phyloP scores from a whole-genome alignment of 2,113 vertebrate species.

The Melanotaenia duboulayi region DNA sequence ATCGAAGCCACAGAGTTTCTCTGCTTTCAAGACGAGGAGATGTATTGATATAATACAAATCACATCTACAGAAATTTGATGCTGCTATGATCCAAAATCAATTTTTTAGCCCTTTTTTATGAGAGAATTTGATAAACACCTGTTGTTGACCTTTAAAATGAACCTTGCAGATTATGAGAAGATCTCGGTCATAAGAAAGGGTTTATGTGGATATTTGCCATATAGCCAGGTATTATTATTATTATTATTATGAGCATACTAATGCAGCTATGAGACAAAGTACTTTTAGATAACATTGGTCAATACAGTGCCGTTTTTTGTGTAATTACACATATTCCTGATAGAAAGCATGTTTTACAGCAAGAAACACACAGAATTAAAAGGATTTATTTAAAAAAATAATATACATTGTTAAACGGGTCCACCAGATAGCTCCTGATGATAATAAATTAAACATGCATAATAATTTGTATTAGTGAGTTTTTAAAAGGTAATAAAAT shows the following conservation, averaged over 20 bases:
- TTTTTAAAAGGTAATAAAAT: constrained; percentile 71
- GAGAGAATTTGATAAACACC: constrained; percentile 50
- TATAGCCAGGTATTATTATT: constrained; percentile 39
- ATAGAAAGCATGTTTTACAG: constrained; percentile 51
- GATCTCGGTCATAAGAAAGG: constrained; percentile 50
- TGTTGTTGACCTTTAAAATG: constrained; percentile 67
- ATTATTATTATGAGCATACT: constrained; percentile 19
- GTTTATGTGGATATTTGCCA: constrained; percentile 40
- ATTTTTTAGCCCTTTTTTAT: constrained; percentile 43
- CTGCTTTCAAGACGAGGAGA: background rate
- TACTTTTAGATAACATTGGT: constrained; percentile 53
- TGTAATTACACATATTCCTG: constrained; percentile 59
- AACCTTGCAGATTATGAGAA: constrained; percentile 41
- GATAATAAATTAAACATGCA: constrained; percentile 75
- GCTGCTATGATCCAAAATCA: constrained; percentile 45
- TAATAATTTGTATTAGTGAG: constrained; percentile 73
- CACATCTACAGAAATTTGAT: constrained; percentile 46
- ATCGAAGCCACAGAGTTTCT: constrained; percentile 41
- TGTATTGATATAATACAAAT: constrained; percentile 49
- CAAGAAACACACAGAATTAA: constrained; percentile 33
- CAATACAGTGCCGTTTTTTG: constrained; percentile 54
- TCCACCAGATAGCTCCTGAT: constrained; percentile 63
- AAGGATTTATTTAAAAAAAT: constrained; percentile 34
- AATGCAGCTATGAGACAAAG: constrained; percentile 46
- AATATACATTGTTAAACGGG: constrained; percentile 56